Evolutionary conservation across 1,140 invertebrate genomes (phyloP).

Genomic region (Linepithema humile): DNA sequence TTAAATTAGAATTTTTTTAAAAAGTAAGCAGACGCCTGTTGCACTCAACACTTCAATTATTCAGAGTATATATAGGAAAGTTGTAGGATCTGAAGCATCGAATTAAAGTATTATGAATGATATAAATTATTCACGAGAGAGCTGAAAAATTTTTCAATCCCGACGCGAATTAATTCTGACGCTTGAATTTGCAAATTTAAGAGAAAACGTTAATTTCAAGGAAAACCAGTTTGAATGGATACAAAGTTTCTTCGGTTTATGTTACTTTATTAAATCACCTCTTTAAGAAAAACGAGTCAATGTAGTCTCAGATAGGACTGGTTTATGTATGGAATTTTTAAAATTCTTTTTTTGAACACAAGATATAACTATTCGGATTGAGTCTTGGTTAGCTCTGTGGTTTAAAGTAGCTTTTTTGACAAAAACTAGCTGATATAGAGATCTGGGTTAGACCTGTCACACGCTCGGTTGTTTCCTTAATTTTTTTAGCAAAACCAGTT

Average conservation of each 20-base stretch:
- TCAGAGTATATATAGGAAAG: neutral
- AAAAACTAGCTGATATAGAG: neutral
- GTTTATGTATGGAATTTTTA: neutral
- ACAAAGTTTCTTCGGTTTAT: neutral
- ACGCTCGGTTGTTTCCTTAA: neutral
- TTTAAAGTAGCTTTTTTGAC: neutral
- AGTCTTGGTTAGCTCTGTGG: neutral
- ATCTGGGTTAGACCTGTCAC: neutral
- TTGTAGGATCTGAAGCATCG: neutral
- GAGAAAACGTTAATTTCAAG: neutral
- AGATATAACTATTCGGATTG: neutral
- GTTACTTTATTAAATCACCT: neutral
- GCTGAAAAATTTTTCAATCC: neutral
- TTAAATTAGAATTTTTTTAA: neutral
- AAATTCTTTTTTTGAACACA: neutral
- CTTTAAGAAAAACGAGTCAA: neutral
- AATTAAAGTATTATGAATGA: neutral
- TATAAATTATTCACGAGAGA: neutral
- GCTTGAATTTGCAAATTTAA: neutral
- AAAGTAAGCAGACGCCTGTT: neutral
- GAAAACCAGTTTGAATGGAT: conserved; percentile 9
- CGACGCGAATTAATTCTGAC: neutral
- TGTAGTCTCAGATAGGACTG: neutral
- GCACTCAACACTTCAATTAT: neutral
- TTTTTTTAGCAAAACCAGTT: neutral